Base-by-base conservation (phyloP, 2,888 invertebrate species). In the Griposia aprilina region DNA sequence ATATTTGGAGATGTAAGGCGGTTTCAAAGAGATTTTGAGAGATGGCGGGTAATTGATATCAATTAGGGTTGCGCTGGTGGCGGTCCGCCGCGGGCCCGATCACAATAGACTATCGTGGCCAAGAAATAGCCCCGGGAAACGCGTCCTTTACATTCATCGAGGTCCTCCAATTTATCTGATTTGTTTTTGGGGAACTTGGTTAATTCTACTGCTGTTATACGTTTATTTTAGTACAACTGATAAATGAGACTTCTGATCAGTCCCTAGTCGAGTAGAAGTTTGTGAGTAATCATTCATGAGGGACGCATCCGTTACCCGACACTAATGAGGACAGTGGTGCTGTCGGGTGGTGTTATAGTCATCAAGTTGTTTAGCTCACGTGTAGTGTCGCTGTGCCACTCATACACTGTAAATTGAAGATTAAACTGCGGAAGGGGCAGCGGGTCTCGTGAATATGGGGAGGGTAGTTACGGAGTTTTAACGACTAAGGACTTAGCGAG, bases 41-140 rank as follows among this genome's bases (percentile, higher is more conserved):
- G 91, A 93, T 92, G 91, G 90, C 90, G 89, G 87, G 82, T 94
- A 95, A 95, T 95, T 95, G 95, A 94, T 95, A 95, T 94, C 94
- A 95, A 95, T 95, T 95, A 94, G 91, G 92, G 85, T 88, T 91
- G 90, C 87, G 91, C 90, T 89, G 88, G 92, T 91, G 91, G 92
- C 90, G 90, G 90, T 84, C 89, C 87, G 91, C 92, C 90, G 90
- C 92, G 86, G 90, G 91, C 90, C 87, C 87, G 87, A 88, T 90
- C 90, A 92, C 94, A 93, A 94, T 94, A 90, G 92, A 91, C 91
- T 88, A 91, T 92, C 92, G 91, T 86, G 87, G 86, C 87, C 90
- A 90, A 91, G 92, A 91, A 91, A 92, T 92, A 90, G 90, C 91
- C 90, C 79, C 89, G 80, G 80, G 77, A 74, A 81, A 81, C 72